Base-by-base conservation (phyloP, 2,113 vertebrate species). In the Polypterus bichir region DNA sequence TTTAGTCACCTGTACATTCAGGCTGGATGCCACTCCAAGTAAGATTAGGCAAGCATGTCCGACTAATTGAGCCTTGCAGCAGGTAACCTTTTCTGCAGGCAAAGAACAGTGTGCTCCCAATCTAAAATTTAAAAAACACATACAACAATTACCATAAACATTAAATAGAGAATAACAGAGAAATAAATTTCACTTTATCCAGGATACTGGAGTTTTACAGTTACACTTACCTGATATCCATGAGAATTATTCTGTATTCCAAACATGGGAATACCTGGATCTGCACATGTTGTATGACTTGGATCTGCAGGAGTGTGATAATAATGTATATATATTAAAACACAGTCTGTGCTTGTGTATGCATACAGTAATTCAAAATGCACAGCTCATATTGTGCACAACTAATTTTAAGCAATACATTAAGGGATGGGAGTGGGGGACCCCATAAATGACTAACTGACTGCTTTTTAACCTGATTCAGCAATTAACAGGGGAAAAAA, bases 11-110 rank as follows among this genome's bases (percentile, higher is more conserved):
- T 70, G 97, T 84, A 64, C 96, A 99, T 71, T 97, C 92, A 0
- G 96, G 93, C 45, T 92, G 92, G 70, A 88, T 69, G 44, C 96
- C 95, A 5, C 91, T 99, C 96, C 96, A 99, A 3, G 94, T 98
- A 46, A 99, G 90, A 80, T 97, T 97, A 71, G 92, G 92, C 44
- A 97, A 83, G 77, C 96, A 99, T 10, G 93, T 93, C 62, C 96
- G 87, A 63, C 91, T 92, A 76, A 93, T 94, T 53, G 96, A 97
- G 47, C 96, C 95, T 77, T 97, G 96, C 46, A 98, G 86, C 69
- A 98, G 80, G 73, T 98, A 97, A 3, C 96, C 95, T 76, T 96
- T 97, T 65, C 91, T 91, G 74, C 96, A 99, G 74, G 70, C 91
- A 82, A 94, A 97, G 65, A 91, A 89, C 66, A 98, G 81, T 0